Base-by-base conservation (phyloP, 1,140 invertebrate species). In the Paraescarpia echinospica region DNA sequence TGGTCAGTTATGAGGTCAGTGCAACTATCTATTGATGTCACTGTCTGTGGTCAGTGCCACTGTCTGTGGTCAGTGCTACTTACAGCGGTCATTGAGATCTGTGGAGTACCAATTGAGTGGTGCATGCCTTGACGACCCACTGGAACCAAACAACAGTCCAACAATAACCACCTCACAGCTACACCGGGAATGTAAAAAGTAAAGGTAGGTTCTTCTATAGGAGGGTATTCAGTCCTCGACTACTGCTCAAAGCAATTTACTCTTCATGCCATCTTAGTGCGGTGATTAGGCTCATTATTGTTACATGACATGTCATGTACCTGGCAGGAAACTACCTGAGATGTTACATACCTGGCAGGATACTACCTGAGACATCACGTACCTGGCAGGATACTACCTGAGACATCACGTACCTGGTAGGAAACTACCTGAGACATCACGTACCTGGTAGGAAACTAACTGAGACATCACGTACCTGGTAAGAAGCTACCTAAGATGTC, bases 341-440 rank as follows among this genome's bases (percentile, higher is more conserved):
- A 77, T 77, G 59, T 27, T 18, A 77, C 59, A 77, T 77, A 77
- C 59, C 22, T 14, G 94, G 94, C 51, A 93, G 94, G 93, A 95
- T 95, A 35, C 93, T 41, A 41, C 41, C 41, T 41, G 41, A 41
- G 41, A 41, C 12, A 12, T 41, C 41, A 41, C 12, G 12, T 41
- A 41, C 41, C 12, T 4, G 41, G 41, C 12, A 41, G 41, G 12
- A 41, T 6, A 6, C 12, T 41, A 41, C 41, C 41, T 41, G 41
- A 41, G 41, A 41, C 4, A 41, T 41, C 4, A 6, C 41, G 12
- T 12, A 41, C 12, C 41, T 6, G 12, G 41, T 41, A 12, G 41
- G 4, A 41, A 41, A 41, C 41, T 41, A 41, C 41, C 12, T 41
- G 41, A 41, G 4, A n/a, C 5, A 33, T 22, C 31, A 92, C 89